Base-by-base conservation (phyloP, 2,888 invertebrate species). In the Melinaea marsaeus region DNA sequence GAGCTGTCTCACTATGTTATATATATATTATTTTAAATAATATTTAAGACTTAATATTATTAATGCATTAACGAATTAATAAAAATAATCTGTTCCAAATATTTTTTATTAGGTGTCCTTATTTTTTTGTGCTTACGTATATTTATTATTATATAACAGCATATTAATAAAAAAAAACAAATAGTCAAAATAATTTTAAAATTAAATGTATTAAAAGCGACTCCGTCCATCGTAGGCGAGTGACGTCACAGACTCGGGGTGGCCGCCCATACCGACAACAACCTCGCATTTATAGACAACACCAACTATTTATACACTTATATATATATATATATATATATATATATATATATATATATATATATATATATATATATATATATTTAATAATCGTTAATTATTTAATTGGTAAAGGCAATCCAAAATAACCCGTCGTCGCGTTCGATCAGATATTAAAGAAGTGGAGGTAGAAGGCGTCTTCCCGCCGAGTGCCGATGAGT, bases 401-500 rank as follows among this genome's bases (percentile, higher is more conserved):
- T 58, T 60, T 59, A 48, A 47, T 57, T 66, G 57, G 34, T 51
- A 62, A 64, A 66, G 54, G 32, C 62, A 56, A 76, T 79, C 80
- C 79, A 77, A 77, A 73, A 75, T 59, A 60, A 57, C 61, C 55
- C 54, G 54, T 73, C 73, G 72, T 75, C 70, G 71, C 69, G 62
- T 66, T 79, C 77, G 73, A 76, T 70, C 60, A 64, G 57, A 65
- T 42, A 60, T 63, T 51, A 46, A 60, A 58, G 63, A 64, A 68
- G 42, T 9, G 6, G 33, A 47, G 74, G 71, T 74, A 77, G 77
- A 73, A 70, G 74, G 74, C 76, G 69, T 70, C 71, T 71, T 69
- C 57, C 60, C 63, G 60, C 55, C 74, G 70, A 74, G 86, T 86
- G 86, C 81, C 86, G 86, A 88, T 88, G 85, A 87, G 81, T 65